Evolutionary conservation across 2,797 vertebrate species (phyloP), one percentile per base, ranked within the genome.

Genomic region (Merluccius polli): DNA sequence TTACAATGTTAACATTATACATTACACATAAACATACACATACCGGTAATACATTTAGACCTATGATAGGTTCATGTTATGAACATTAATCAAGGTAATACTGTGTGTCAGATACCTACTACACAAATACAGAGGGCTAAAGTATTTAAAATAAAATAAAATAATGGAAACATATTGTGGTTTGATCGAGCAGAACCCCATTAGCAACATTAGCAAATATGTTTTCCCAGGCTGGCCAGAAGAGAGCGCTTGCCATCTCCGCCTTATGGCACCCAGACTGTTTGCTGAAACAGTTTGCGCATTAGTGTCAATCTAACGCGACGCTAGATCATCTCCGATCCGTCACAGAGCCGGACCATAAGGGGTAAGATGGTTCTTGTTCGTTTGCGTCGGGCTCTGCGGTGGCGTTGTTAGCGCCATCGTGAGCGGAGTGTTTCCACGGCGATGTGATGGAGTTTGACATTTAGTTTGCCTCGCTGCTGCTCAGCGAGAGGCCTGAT

Each of bases 381-480:
- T 21, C 18, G 44, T 79, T 79, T 78, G 75, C 77, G 30, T 81
- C 3, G 32, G 48, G 31, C 16, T 68, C 9, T 59, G 32, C 18
- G 29, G 27, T 18, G 32, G 33, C 16, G 79, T 32, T 70, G 77
- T 79, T 71, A 35, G 75, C 79, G 65, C 70, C 71, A 75, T 67
- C 67, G 75, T 48, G 75, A 82, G 13, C 29, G 75, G 77, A 59
- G 35, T 79, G 84, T 84, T 59, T 82, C 77, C 24, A 30, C 77
- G 32, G 70, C 79, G 84, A 86, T 84, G 79, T 81, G 83, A 86
- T 89, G 86, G 38, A 75, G 78, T 84, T 79, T 91, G 87, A 82
- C 83, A 77, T 18, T n/a, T 7, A 74, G 73, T 84, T 31, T 27
- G 74, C 21, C 59, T 41, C 70, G 75, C 30, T 74, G 68, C 30